phyloP scores from a whole-genome alignment of 1,140 invertebrate species.

The Leptonema lineaticorne region DNA sequence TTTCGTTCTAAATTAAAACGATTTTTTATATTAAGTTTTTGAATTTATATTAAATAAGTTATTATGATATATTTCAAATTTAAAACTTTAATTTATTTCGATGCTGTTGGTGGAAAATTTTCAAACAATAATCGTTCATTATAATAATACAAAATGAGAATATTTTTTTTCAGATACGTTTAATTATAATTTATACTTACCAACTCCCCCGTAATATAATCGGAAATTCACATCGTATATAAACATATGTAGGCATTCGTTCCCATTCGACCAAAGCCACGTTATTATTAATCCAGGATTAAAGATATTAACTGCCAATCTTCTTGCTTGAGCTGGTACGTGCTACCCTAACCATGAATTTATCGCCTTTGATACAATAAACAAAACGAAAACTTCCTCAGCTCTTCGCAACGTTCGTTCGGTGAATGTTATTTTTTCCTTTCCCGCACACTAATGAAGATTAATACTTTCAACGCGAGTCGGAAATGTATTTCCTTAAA shows the following conservation, averaged over 20 bases:
- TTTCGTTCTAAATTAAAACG: background rate
- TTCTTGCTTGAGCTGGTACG: background rate
- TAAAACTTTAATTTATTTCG: too few species aligned
- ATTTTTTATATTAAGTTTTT: too few species aligned
- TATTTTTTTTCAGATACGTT: background rate
- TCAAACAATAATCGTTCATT: background rate
- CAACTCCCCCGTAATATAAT: too few species aligned
- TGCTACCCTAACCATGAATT: background rate
- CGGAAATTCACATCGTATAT: too few species aligned
- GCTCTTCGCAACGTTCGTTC: background rate
- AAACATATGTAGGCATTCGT: background rate
- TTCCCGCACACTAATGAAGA: background rate
- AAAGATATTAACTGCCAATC: constrained; percentile 4
- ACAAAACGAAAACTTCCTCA: background rate
- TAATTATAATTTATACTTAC: too few species aligned
- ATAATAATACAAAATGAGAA: background rate
- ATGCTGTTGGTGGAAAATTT: background rate
- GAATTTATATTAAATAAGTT: too few species aligned
- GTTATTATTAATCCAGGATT: constrained; percentile 13
- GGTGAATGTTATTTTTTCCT: background rate
- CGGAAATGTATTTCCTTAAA: background rate
- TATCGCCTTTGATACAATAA: background rate
- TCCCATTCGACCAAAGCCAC: background rate
- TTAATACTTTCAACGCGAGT: background rate
- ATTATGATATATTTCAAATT: too few species aligned